phyloP scores from a whole-genome alignment of 2,888 invertebrate species.

The Drosophila anomalata region DNA sequence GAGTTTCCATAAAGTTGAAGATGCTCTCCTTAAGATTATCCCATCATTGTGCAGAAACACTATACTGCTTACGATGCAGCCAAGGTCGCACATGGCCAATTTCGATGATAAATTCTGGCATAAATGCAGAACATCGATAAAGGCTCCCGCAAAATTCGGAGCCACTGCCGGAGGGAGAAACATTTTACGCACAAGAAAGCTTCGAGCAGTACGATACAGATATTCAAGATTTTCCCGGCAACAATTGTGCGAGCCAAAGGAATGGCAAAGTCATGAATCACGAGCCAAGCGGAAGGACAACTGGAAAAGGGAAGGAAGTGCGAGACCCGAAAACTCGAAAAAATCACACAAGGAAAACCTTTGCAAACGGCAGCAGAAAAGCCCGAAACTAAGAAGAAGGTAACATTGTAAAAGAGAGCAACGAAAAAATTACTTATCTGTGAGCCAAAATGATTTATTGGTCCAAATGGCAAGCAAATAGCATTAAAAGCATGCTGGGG shows the following conservation, averaged over 20 bases:
- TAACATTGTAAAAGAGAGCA: constrained; percentile 55
- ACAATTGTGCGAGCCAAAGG: constrained; percentile 37
- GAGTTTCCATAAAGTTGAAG: background rate
- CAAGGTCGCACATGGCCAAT: constrained; percentile 42
- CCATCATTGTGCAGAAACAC: constrained; percentile 17
- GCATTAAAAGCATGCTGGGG: constrained; percentile 71
- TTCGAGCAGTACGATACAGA: constrained; percentile 33
- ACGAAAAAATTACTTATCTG: constrained; percentile 75
- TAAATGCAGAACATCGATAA: constrained; percentile 58
- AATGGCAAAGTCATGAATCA: constrained; percentile 74
- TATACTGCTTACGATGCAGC: constrained; percentile 32
- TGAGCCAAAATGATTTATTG: constrained; percentile 76
- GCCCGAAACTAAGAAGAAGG: constrained; percentile 15
- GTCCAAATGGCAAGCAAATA: constrained; percentile 78
- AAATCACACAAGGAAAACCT: constrained; percentile 55
- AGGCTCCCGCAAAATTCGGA: constrained; percentile 37
- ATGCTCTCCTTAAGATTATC: background rate
- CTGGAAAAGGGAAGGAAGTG: constrained; percentile 14
- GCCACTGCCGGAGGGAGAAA: constrained; percentile 46
- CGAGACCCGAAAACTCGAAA: constrained; percentile 30
- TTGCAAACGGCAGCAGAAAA: constrained; percentile 40
- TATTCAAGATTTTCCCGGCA: constrained; percentile 31
- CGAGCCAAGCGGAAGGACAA: constrained; percentile 39
- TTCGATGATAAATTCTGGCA: constrained; percentile 42
- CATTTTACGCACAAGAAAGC: constrained; percentile 65